Conservation (phyloP, 1,140 invertebrate species). For the Zaprionus tsacasi region DNA sequence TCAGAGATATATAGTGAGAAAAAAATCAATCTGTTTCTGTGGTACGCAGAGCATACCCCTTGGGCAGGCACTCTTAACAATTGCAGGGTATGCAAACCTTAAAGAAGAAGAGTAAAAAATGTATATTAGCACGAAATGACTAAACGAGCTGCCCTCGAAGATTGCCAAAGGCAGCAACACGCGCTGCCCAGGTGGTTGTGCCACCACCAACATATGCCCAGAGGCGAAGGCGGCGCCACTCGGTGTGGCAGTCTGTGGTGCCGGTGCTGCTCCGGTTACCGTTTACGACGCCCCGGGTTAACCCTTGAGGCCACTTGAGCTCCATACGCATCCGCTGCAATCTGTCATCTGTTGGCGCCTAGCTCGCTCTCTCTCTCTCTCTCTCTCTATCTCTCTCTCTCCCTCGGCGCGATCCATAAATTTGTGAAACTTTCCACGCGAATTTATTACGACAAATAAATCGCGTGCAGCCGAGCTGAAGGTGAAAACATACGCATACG, state of each 20-base stretch:
- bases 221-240: not conserved
- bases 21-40: too few species aligned
- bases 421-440: constrained; percentile 77
- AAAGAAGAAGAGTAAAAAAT: constrained; percentile 45
- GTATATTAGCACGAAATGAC: constrained; percentile 72
- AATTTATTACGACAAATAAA: constrained; percentile 81
- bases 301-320: constrained; percentile 37
- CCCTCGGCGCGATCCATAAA: constrained; percentile 66
- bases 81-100: not conserved
- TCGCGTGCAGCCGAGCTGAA: constrained; percentile 47
- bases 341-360: constrained; percentile 66
- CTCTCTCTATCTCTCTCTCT: too few species aligned
- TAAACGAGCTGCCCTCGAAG: constrained; percentile 46
- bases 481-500: constrained; percentile 22
- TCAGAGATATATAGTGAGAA: too few species aligned
- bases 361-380: constrained; percentile 46
- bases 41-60: not conserved
- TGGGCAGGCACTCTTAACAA: not conserved
- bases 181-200: not conserved
- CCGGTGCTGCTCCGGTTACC: not conserved
- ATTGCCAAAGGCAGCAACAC: not conserved
- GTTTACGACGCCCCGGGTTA: constrained; percentile 34
- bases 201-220: constrained; percentile 48
- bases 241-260: constrained; percentile 4
- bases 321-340: constrained; percentile 56